These are phyloP conservation scores for Lingula anatina DNA, from an alignment of 2,888 invertebrate species.

Conservation along the genomic window DNA sequence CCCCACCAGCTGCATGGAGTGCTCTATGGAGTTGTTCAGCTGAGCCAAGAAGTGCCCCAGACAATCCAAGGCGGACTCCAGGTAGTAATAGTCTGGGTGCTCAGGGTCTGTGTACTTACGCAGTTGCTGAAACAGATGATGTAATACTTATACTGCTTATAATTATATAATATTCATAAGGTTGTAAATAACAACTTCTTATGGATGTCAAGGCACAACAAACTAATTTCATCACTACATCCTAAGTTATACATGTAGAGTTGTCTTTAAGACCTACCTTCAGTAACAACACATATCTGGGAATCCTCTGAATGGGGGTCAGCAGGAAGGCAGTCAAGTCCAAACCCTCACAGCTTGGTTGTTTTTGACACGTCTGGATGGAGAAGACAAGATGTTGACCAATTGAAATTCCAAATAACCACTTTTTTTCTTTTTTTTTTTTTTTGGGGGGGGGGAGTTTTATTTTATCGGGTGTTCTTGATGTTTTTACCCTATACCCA, in stretches of 20 bases:
- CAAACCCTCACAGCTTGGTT: slow-evolving; percentile 44
- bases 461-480: no score
- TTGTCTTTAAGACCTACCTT: slow-evolving; percentile 41
- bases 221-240: no score
- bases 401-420: background rate
- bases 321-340: slow-evolving; percentile 52
- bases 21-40: slow-evolving; percentile 53
- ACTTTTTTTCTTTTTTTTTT: no score
- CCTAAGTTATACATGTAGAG: no score
- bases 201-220: no score
- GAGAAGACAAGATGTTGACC: background rate
- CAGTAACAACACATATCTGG: slow-evolving; percentile 53
- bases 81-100: slow-evolving; percentile 51
- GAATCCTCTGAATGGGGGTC: slow-evolving; percentile 53
- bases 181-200: no score
- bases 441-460: no score
- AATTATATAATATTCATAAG: no score
- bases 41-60: slow-evolving; percentile 51
- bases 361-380: slow-evolving; percentile 27
- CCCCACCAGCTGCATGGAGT: slow-evolving; percentile 49
- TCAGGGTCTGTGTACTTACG: slow-evolving; percentile 45
- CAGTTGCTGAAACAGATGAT: slow-evolving; percentile 40
- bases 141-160: no score
- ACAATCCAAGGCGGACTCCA: slow-evolving; percentile 44
- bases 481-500: no score